These are phyloP conservation scores for Cephalophus harveyi DNA, from an alignment of 2,113 vertebrate species.

Conservation along the genomic window DNA sequence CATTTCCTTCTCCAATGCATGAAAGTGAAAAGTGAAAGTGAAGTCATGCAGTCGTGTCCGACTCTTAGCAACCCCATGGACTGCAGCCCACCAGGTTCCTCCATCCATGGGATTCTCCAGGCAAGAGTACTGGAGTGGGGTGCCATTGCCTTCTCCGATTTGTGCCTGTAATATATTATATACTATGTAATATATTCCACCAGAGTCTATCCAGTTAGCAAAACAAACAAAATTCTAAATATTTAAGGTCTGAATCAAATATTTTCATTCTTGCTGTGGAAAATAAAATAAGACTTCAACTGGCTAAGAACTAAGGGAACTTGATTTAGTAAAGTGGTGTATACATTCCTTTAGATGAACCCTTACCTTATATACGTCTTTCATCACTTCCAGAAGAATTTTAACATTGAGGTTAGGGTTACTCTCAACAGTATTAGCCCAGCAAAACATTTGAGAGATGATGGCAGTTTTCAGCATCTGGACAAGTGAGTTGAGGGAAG, in stretches of 20 bases:
- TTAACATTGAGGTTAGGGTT: rapidly evolving
- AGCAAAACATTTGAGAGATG: rapidly evolving
- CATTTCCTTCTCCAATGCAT: too few relatives aligned
- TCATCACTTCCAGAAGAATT: conserved; percentile 62
- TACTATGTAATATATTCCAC: neutral
- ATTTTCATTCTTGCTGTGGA: neutral
- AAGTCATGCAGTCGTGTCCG: too few relatives aligned
- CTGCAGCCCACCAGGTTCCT: too few relatives aligned
- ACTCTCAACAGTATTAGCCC: rapidly evolving
- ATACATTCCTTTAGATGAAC: neutral
- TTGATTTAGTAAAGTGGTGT: neutral
- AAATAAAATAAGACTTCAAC: neutral
- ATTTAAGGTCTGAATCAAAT: neutral
- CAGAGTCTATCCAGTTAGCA: neutral
- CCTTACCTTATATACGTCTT: conserved; percentile 69
- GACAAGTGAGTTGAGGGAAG: conserved; percentile 58
- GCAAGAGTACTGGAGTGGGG: too few relatives aligned
- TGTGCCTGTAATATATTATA: too few relatives aligned
- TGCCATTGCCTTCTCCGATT: too few relatives aligned
- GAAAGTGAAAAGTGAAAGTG: too few relatives aligned
- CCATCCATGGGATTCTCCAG: too few relatives aligned
- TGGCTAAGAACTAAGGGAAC: neutral
- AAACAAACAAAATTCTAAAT: conserved; percentile 12
- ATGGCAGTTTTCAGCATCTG: conserved; percentile 70
- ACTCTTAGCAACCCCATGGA: too few relatives aligned